Evolutionary conservation across 1,140 invertebrate genomes (phyloP).

Genomic region (Mercenaria mercenaria): DNA sequence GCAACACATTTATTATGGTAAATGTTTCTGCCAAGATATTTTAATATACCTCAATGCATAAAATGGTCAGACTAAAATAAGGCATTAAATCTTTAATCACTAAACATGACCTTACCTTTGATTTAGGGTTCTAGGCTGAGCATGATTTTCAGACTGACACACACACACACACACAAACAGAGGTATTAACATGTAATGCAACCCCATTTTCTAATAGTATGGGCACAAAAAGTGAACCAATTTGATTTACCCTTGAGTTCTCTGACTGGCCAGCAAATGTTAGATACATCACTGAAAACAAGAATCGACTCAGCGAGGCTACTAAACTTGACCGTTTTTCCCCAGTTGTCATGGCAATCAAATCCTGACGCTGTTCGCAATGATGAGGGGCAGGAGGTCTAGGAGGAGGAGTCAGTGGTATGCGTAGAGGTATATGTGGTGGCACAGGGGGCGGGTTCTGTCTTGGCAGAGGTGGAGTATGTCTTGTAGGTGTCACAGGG

Average conservation of each 20-base stretch:
- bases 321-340: slow-evolving; percentile 31
- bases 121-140: no score
- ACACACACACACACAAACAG: no score
- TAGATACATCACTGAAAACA: slow-evolving; percentile 77
- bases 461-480: slow-evolving; percentile 51
- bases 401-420: slow-evolving; percentile 30
- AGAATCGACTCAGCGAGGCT: slow-evolving; percentile 20
- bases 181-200: no score
- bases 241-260: slow-evolving; percentile 40
- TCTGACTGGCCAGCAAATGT: slow-evolving; percentile 72
- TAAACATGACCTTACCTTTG: no score
- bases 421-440: slow-evolving; percentile 28
- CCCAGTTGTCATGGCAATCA: slow-evolving; percentile 69
- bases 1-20: no score
- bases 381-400: slow-evolving; percentile 14
- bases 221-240: no score
- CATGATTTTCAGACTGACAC: no score
- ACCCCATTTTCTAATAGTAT: no score
- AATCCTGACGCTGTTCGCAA: slow-evolving; percentile 22
- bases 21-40: no score
- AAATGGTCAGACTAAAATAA: no score
- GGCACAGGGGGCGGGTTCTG: slow-evolving; percentile 43
- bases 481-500: slow-evolving; percentile 43
- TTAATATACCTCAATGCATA: no score
- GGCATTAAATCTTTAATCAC: no score